Conservation (phyloP, 2,113 vertebrate genomes). For the Trinectes maculatus region DNA sequence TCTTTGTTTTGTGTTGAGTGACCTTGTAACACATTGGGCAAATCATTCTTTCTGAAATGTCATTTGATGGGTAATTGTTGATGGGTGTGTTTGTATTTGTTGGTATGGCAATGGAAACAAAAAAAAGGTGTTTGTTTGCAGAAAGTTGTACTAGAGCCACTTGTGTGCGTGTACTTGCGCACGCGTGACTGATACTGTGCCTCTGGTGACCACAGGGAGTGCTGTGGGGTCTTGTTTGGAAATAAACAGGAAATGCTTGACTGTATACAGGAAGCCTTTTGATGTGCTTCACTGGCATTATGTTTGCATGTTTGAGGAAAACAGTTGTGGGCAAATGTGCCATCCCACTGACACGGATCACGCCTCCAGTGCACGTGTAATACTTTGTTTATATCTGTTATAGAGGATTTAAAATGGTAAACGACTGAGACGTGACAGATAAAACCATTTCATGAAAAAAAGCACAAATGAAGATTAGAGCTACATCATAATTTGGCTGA, state of each 20-base stretch:
- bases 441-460: constrained; percentile 30
- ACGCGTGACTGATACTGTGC: constrained; percentile 7
- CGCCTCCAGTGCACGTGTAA: constrained; percentile 15
- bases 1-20: constrained; percentile 23
- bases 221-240: constrained; percentile 32
- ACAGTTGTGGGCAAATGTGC: constrained; percentile 2
- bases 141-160: constrained; percentile 4
- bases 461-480: constrained; percentile 57
- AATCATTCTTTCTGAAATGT: constrained; percentile 10
- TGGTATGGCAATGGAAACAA: background rate
- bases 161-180: background rate
- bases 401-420: background rate
- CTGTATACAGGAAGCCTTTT: constrained; percentile 49
- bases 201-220: constrained; percentile 32
- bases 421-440: background rate
- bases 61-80: background rate
- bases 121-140: background rate
- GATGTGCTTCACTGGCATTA: constrained; percentile 26
- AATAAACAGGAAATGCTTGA: constrained; percentile 67
- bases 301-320: constrained; percentile 6
- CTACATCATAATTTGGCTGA: constrained; percentile 5
- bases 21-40: constrained; percentile 6
- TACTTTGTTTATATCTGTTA: background rate
- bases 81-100: background rate
- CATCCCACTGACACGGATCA: constrained; percentile 20